A percentile compares a stretch with the other conserved stretches of the same genome.
Conservation (phyloP, 2,797 vertebrate species). For the Myoxocephalus aenaeus region DNA sequence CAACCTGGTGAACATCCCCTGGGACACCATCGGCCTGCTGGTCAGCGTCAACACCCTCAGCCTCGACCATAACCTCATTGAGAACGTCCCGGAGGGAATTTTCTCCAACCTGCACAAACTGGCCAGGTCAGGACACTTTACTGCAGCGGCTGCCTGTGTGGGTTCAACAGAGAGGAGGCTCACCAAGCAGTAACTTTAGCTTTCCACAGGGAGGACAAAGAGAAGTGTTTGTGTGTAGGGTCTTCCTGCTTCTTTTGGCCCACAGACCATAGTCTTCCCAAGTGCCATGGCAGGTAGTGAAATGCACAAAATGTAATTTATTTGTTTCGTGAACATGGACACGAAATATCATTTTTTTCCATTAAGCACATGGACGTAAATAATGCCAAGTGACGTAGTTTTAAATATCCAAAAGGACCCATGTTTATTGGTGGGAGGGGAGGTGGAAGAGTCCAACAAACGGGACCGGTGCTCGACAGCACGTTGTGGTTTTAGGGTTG, state of each 20-base stretch:
- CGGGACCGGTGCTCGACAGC: background rate
- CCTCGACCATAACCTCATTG: conserved; percentile 93
- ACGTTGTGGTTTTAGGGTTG: background rate
- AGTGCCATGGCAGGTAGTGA: background rate
- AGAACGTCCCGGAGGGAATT: conserved; percentile 90
- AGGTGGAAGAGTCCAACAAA: background rate
- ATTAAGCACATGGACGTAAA: background rate
- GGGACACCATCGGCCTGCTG: conserved; percentile 89
- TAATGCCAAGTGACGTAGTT: background rate
- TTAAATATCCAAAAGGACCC: background rate
- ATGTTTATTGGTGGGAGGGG: background rate
- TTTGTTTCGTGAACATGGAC: background rate
- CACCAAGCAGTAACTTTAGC: background rate
- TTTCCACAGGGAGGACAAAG: background rate
- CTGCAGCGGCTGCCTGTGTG: background rate
- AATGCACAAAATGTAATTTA: background rate
- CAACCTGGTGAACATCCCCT: conserved; percentile 91
- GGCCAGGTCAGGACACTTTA: conserved; percentile 77
- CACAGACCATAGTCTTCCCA: background rate
- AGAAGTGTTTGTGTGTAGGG: background rate
- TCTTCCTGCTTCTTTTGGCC: background rate
- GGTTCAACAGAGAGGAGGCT: background rate
- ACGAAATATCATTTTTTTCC: no score
- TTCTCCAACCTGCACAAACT: conserved; percentile 93
- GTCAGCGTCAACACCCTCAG: conserved; percentile 91